A percentile compares a stretch with the other conserved stretches of the same genome.
Evolutionary conservation across 2,797 vertebrate species (phyloP).

Genomic region (Glossophaga mutica): DNA sequence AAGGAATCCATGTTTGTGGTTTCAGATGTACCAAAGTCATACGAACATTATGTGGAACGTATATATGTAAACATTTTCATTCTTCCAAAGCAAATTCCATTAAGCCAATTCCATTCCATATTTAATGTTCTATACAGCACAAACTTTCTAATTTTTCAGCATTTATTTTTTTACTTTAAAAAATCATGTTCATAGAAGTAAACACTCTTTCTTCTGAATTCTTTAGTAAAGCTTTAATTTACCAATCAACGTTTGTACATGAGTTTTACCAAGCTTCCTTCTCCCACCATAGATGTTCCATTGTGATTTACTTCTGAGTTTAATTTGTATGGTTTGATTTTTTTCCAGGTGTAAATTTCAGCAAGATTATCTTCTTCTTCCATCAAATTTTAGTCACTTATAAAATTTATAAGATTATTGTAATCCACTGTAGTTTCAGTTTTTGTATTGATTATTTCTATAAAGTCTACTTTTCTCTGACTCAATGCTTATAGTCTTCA

Average conservation of each 20-base stretch:
- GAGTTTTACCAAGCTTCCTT: not conserved
- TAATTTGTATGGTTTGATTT: not conserved
- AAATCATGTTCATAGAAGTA: conserved; percentile 20
- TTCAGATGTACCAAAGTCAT: conserved; percentile 3
- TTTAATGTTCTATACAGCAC: not conserved
- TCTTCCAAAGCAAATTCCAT: not conserved
- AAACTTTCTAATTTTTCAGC: not conserved
- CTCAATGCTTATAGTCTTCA: not conserved
- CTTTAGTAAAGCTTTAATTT: not conserved
- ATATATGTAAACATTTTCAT: not conserved
- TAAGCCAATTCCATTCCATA: not conserved
- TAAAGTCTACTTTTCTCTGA: not conserved
- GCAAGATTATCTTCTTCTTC: not conserved
- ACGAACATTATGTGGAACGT: not conserved
- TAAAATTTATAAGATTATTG: not conserved
- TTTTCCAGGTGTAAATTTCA: conserved; percentile 2
- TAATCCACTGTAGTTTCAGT: not conserved
- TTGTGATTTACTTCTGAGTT: not conserved
- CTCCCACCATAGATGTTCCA: not conserved
- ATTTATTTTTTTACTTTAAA: not conserved
- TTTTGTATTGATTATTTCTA: not conserved
- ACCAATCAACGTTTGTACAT: not conserved
- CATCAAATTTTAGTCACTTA: not conserved
- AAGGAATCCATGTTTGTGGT: not conserved
- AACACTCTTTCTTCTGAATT: conserved; percentile 21